Evolutionary conservation across 2,888 invertebrate genomes (phyloP), one percentile per base, ranked within the genome.

Genomic region (Meandrusa payeni): DNA sequence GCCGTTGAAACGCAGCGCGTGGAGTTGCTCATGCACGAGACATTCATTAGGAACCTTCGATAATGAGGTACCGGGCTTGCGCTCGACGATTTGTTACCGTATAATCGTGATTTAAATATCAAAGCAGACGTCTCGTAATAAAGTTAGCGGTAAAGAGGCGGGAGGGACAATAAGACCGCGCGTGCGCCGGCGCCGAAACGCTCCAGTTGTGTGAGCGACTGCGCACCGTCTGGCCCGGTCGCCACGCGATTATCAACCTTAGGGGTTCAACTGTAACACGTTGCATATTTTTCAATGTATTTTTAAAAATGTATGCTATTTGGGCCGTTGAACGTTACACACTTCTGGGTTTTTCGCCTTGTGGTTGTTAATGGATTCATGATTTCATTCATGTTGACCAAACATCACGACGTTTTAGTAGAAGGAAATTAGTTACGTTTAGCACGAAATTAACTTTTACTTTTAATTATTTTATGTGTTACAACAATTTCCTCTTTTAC

Each of bases 161-260:
- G 27, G 46, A 19, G 43, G 43, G 44, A 53, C 52, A 76, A 75
- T 76, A 71, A 64, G 65, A 64, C 54, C 52, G 72, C 69, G 72
- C 72, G 56, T 64, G 69, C 69, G 73, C 61, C 67, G 81, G 81
- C 82, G 82, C 81, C 83, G 73, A 52, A 63, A 76, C 80, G 85
- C 83, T 85, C 83, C 76, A 83, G 71, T 83, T 82, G 43, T 33
- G 36, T 29, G 24, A 20, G 26, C 41, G 40, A 22, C 29, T 29
- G 34, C 19, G 28, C 36, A 15, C 46, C 61, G 66, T 58, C 66
- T 65, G 68, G 56, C 59, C 58, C 56, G 50, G 54, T 27, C 33
- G 45, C 33, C 46, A 44, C 36, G 37, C 27, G 44, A 37, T 46
- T 36, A 48, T 43, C 41, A 33, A 41, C 44, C 19, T 27, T 41